phyloP scores from a whole-genome alignment of 2,113 vertebrate genomes.

The Okapia johnstoni region DNA sequence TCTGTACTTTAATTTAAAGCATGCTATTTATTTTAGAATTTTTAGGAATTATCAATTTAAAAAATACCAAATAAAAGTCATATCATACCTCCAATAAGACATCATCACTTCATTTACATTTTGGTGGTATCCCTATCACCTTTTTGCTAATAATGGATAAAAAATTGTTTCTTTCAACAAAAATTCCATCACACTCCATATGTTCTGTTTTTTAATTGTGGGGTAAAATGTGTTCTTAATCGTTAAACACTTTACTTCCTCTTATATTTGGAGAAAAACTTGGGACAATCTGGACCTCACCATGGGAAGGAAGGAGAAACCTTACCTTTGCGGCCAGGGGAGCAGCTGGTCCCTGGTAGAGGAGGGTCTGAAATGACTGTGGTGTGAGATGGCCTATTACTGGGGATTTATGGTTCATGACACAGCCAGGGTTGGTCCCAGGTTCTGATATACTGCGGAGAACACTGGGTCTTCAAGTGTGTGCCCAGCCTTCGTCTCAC shows the following conservation, averaged over 20 bases:
- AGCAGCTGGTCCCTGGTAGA: not conserved
- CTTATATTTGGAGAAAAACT: not conserved
- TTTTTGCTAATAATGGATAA: not conserved
- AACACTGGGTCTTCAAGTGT: not conserved
- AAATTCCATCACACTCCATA: not conserved
- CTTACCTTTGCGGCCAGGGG: not conserved
- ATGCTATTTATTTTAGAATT: not conserved
- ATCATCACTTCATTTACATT: not conserved
- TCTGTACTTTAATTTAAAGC: not conserved
- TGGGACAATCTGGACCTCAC: not conserved
- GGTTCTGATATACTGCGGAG: not conserved
- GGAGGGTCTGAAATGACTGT: not conserved
- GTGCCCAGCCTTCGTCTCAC: not conserved
- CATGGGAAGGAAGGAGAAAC: not conserved
- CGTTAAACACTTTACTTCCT: not conserved
- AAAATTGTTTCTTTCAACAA: not conserved
- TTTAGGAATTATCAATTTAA: not conserved
- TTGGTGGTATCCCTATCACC: not conserved
- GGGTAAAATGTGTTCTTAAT: not conserved
- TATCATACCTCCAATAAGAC: not conserved
- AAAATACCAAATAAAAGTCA: not conserved
- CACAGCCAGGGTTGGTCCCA: not conserved
- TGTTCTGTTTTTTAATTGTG: not conserved
- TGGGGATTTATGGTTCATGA: not conserved
- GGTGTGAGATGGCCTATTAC: not conserved